phyloP scores from a whole-genome alignment of 1,140 invertebrate species.

The Heliconius himera region DNA sequence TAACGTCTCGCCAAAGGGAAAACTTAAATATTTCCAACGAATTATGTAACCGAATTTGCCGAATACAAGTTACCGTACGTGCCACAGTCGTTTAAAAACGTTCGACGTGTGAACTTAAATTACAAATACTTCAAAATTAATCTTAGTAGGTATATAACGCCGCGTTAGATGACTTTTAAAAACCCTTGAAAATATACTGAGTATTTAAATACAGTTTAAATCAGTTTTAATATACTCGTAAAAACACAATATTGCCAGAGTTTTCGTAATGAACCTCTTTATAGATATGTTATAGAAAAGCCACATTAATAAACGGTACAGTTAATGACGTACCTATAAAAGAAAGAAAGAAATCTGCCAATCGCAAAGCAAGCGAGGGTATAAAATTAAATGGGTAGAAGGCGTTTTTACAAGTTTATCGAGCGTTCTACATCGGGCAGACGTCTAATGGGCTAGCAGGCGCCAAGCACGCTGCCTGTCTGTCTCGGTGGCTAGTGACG shows the following conservation, averaged over 20 bases:
- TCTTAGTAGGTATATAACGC: too few species aligned
- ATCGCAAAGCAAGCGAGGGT: conserved; percentile 76
- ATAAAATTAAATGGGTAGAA: conserved; percentile 81
- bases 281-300: conserved; percentile 41
- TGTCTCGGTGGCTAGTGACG: conserved; percentile 70
- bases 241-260: background rate
- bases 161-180: too few species aligned
- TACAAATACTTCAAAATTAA: conserved; percentile 15
- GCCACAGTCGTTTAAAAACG: conserved; percentile 55
- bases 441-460: conserved; percentile 76
- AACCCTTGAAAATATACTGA: too few species aligned
- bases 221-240: too few species aligned
- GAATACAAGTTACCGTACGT: conserved; percentile 70
- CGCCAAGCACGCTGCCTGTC: conserved; percentile 76
- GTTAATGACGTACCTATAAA: conserved; percentile 71
- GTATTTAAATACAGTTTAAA: too few species aligned
- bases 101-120: conserved; percentile 64
- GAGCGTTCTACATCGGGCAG: conserved; percentile 78
- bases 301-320: conserved; percentile 68
- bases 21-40: conserved; percentile 76
- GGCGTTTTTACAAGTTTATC: conserved; percentile 81
- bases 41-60: conserved; percentile 75
- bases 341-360: conserved; percentile 75
- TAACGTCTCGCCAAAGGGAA: conserved; percentile 76
- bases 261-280: background rate